A percentile compares a stretch with the other conserved stretches of the same genome.
These are phyloP conservation scores for Eulimnadia texana DNA, from an alignment of 1,140 invertebrate genomes.

Conservation along the genomic window DNA sequence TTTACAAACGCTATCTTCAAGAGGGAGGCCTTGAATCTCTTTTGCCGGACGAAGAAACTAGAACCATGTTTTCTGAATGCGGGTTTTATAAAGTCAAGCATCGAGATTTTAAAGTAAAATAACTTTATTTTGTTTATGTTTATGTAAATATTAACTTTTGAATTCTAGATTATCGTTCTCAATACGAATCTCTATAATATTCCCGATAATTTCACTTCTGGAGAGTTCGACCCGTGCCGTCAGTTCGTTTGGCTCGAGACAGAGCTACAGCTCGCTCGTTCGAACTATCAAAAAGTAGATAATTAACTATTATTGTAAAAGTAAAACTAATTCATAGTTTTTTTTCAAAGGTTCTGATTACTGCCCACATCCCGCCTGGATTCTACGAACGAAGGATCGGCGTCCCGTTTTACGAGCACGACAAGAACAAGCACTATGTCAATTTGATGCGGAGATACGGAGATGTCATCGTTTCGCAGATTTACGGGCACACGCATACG, in stretches of 20 bases:
- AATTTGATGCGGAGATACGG: slow-evolving; percentile 53
- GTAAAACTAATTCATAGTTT: background rate
- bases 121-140: background rate
- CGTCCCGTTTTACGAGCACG: slow-evolving; percentile 41
- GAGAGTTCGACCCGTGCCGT: slow-evolving; percentile 16
- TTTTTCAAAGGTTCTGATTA: slow-evolving; percentile 67
- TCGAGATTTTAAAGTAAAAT: too few relatives aligned
- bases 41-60: slow-evolving; percentile 18
- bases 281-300: background rate
- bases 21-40: slow-evolving; percentile 24
- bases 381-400: slow-evolving; percentile 57
- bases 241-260: slow-evolving; percentile 28
- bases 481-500: slow-evolving; percentile 81
- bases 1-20: slow-evolving; percentile 26
- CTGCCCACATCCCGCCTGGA: slow-evolving; percentile 77
- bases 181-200: slow-evolving; percentile 30
- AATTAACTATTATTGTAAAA: background rate
- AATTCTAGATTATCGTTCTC: slow-evolving; percentile 25
- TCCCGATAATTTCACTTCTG: slow-evolving; percentile 20
- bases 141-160: background rate
- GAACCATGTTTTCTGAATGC: slow-evolving; percentile 18
- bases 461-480: slow-evolving; percentile 70
- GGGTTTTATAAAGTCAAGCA: too few relatives aligned
- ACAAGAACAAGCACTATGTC: slow-evolving; percentile 39
- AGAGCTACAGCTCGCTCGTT: slow-evolving; percentile 22